phyloP scores from a whole-genome alignment of 2,113 vertebrate genomes.

The Zosterops lateralis region DNA sequence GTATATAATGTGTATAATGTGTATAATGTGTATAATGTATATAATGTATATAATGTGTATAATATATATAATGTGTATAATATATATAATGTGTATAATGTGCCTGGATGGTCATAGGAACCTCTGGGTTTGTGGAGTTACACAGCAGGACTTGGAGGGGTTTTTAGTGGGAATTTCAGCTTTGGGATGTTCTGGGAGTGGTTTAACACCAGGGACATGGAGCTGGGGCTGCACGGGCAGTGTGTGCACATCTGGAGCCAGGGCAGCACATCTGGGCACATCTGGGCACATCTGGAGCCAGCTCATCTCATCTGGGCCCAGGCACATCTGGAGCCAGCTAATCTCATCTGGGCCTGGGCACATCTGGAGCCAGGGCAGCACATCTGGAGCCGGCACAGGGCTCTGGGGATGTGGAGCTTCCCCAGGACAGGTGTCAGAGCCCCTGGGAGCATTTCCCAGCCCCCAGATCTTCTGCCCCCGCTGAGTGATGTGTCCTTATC shows the following conservation, averaged over 20 bases:
- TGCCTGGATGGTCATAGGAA: fast-evolving
- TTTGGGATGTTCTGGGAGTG: not conserved
- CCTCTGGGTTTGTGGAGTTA: fast-evolving
- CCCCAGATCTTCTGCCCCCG: not conserved
- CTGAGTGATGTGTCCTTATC: fast-evolving
- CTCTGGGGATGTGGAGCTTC: fast-evolving
- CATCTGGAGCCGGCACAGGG: not conserved
- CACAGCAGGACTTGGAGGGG: fast-evolving
- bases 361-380: not conserved
- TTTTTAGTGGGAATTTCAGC: fast-evolving
- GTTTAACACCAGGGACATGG: not conserved
- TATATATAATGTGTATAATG: fast-evolving
- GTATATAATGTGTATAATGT: fast-evolving
- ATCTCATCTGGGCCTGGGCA: not conserved
- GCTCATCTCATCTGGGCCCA: fast-evolving
- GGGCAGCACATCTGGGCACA: not conserved
- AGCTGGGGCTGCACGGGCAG: not conserved
- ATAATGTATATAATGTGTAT: fast-evolving
- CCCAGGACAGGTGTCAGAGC: fast-evolving
- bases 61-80: not conserved
- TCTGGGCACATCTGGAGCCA: not conserved
- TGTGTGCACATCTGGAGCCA: not conserved
- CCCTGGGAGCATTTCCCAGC: not conserved
- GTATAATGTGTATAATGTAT: fast-evolving
- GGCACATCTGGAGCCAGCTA: not conserved